Evolutionary conservation across 2,797 vertebrate species (phyloP).

Genomic region (Tokudaia tokunoshimensis): DNA sequence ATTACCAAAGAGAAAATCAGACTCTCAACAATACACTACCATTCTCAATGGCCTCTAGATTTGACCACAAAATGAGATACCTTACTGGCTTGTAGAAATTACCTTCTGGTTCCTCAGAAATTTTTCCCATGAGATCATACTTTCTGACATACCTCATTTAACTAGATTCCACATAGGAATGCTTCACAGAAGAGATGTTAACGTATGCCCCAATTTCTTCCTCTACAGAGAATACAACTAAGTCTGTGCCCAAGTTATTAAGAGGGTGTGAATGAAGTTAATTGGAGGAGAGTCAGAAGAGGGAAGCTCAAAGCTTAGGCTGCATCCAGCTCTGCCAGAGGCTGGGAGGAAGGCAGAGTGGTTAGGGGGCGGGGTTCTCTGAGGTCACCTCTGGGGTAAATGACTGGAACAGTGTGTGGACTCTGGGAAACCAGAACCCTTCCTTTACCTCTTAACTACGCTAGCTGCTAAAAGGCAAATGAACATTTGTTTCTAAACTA

Average conservation of each 20-base stretch:
- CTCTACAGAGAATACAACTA: slow-evolving; percentile 40
- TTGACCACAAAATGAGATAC: neutral
- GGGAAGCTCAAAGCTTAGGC: too few species aligned
- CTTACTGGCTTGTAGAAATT: neutral
- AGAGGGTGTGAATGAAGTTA: neutral
- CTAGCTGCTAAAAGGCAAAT: slow-evolving; percentile 33
- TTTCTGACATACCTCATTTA: slow-evolving; percentile 11
- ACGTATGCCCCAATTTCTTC: neutral
- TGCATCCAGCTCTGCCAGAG: neutral
- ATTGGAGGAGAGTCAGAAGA: neutral
- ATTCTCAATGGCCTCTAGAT: neutral
- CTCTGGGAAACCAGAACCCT: neutral
- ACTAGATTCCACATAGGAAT: neutral
- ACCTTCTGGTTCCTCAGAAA: neutral
- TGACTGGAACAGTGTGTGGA: neutral
- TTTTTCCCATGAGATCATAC: neutral
- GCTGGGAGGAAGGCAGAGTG: neutral
- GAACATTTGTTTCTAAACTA: slow-evolving; percentile 62
- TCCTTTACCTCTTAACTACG: slow-evolving; percentile 39
- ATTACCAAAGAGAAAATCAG: neutral
- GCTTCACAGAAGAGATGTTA: slow-evolving; percentile 18
- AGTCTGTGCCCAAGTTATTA: neutral
- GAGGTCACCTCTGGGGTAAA: neutral
- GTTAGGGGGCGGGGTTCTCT: neutral
- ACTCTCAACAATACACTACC: neutral